Base-by-base conservation (phyloP, 37 sponge, comb jelly and placozoan genomes). In the Halisarca cf. caerulea region DNA sequence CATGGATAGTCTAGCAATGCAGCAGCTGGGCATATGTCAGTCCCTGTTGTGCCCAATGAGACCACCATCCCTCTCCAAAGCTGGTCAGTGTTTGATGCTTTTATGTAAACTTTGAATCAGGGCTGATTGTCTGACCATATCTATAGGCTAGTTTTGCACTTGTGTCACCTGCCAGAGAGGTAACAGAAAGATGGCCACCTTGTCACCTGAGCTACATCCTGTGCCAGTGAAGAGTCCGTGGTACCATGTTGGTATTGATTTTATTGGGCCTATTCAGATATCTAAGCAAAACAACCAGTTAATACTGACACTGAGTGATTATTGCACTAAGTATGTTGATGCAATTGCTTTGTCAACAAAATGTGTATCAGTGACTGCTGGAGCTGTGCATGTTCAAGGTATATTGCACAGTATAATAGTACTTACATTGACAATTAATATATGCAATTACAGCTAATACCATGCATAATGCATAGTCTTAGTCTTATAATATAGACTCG, bases 381-480 rank as follows among this genome's bases (percentile, higher is more conserved):
- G 42, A 61, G 70, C 87, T n/a, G n/a, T n/a, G n/a, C n/a, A 81
- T 92, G 43, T 92, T 84, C 87, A 92, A 92, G 84, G 90, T 92
- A 43, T n/a, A n/a, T n/a, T n/a, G n/a, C n/a, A n/a, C n/a, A n/a
- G n/a, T n/a, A n/a, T n/a, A n/a, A n/a, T n/a, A n/a, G n/a, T n/a
- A n/a, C n/a, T n/a, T n/a, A n/a, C n/a, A n/a, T n/a, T n/a, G n/a
- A n/a, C n/a, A n/a, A n/a, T n/a, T n/a, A n/a, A n/a, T n/a, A n/a
- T n/a, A n/a, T n/a, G n/a, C n/a, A n/a, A n/a, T n/a, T n/a, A n/a
- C n/a, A n/a, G n/a, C n/a, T n/a, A n/a, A n/a, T n/a, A n/a, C n/a
- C n/a, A n/a, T n/a, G n/a, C n/a, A n/a, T n/a, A n/a, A n/a, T n/a
- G n/a, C n/a, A n/a, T n/a, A n/a, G n/a, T n/a, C n/a, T n/a, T n/a